Base-by-base conservation (phyloP, 2,797 vertebrate species). In the Argyrosomus regius region DNA sequence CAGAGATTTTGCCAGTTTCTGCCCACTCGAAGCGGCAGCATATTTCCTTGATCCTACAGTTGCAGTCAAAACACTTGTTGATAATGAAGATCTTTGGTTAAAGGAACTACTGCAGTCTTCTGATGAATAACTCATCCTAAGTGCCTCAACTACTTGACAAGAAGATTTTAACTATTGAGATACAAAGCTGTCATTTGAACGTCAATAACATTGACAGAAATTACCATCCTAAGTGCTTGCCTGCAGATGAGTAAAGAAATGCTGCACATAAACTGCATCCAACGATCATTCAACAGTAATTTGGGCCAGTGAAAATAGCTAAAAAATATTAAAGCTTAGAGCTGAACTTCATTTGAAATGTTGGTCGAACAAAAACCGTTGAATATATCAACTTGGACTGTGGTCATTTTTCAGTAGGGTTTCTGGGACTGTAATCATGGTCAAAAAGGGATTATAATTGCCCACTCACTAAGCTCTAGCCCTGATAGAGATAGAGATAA, bases 61-160 rank as follows among this genome's bases (percentile, higher is more conserved):
- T n/a, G 14, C 50, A 58, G 26, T 22, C 45, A 69, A 75, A 77
- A 52, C 62, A 56, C 65, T 74, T 60, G 54, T 81, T 74, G 69
- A 74, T 59, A 58, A 71, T 61, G 45, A 73, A 62, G 24, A 66
- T 7, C 2, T 31, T 58, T 18, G 17, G 28, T 45, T 64, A 31
- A 77, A 28, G 71, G 4, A 65, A 58, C 16, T 13, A 20, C 39
- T n/a, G n/a, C 52, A 59, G 0, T 63, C 24, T 18, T 9, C 26
- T 48, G 18, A 72, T 28, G 28, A 13, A 22, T 6, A 22, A 49
- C 45, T 66, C 61, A 67, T 54, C 31, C 11, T 24, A 28, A 82
- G 70, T 11, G n/a, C 49, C 10, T 65, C 11, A 35, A 28, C 13
- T 24, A 20, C 46, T 56, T 5, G 1, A 20, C 12, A 13, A 73